A percentile compares a stretch with the other conserved stretches of the same genome.
Conservation (phyloP, 2,113 vertebrate genomes). For the Cervus canadensis region DNA sequence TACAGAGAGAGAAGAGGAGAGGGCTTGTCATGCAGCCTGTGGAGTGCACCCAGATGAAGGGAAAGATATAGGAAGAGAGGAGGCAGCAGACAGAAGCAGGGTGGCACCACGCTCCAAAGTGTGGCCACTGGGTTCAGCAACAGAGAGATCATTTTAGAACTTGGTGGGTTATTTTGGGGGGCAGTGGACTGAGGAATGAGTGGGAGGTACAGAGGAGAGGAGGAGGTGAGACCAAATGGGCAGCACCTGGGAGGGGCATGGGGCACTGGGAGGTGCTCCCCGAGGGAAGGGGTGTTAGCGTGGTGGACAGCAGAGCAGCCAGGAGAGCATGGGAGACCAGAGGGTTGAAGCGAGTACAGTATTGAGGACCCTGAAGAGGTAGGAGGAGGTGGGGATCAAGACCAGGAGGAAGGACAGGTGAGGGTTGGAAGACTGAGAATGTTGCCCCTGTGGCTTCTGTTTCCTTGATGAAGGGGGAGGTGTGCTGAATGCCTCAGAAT, state of each 20-base stretch:
- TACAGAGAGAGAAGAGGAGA: not conserved
- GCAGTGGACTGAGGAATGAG: too few species aligned
- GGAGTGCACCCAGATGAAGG: not conserved
- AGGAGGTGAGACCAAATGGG: too few species aligned
- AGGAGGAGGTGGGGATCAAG: not conserved
- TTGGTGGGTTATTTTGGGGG: not conserved
- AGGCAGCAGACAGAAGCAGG: not conserved
- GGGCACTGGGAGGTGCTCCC: not conserved
- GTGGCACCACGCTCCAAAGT: not conserved
- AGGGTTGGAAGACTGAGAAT: not conserved
- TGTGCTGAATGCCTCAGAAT: not conserved
- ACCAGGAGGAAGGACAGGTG: not conserved
- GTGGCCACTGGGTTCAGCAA: not conserved
- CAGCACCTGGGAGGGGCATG: fast-evolving
- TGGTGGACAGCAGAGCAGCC: not conserved
- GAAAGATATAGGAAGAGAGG: not conserved
- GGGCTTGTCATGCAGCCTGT: not conserved
- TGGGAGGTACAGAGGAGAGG: not conserved
- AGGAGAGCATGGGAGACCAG: not conserved
- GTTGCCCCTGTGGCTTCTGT: not conserved
- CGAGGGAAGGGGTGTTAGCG: not conserved
- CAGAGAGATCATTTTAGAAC: not conserved
- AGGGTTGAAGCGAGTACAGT: fast-evolving
- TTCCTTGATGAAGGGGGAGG: not conserved
- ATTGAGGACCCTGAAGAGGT: not conserved